Evolutionary conservation across 2,797 vertebrate species (phyloP).

Genomic region (Cercopithecus hamlyni): DNA sequence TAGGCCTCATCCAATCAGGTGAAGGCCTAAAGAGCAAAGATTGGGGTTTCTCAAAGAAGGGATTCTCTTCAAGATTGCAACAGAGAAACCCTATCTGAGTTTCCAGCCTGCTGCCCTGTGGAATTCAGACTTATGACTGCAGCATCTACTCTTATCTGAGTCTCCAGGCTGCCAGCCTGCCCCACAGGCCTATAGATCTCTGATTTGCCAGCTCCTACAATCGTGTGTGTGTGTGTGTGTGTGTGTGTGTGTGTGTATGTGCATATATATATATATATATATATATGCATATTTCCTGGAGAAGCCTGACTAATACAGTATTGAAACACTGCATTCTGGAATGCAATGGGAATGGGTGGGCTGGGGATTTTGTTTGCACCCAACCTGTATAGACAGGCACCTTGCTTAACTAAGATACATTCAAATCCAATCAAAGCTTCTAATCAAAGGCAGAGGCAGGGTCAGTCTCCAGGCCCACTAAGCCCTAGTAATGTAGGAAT

Average conservation of each 20-base stretch:
- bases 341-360: not conserved
- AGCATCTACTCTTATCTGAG: not conserved
- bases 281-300: not conserved
- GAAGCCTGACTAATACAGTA: not conserved
- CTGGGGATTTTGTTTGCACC: not conserved
- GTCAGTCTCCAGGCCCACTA: not conserved
- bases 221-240: not conserved
- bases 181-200: not conserved
- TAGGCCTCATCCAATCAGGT: not conserved
- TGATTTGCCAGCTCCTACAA: not conserved
- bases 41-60: not conserved
- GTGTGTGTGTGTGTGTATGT: no score
- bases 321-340: not conserved
- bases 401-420: not conserved
- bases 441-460: slow-evolving; percentile 18
- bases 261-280: fast-evolving
- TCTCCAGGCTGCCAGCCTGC: not conserved
- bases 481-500: not conserved
- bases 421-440: not conserved
- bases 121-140: not conserved
- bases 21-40: slow-evolving; percentile 13
- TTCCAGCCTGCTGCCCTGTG: not conserved
- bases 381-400: not conserved
- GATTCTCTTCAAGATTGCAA: not conserved
- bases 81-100: not conserved